Evolutionary conservation across 37 sponge, comb jelly and placozoan species (phyloP).

Genomic region (Spongilla lacustris): DNA sequence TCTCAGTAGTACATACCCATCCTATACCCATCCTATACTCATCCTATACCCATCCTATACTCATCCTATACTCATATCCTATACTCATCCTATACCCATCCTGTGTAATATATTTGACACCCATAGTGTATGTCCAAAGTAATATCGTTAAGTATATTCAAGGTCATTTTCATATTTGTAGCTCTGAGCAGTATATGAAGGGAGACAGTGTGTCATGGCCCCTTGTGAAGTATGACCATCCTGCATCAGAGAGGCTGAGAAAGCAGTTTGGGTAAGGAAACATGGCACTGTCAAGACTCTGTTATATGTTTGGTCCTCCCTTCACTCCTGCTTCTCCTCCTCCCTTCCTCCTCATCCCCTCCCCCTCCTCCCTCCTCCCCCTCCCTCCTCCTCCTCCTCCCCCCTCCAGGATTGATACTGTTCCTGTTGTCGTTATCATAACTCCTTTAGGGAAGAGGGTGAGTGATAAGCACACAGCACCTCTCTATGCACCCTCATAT

Average conservation of each 20-base stretch:
- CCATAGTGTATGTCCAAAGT: not conserved
- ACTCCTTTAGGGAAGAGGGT: not conserved
- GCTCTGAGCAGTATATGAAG: not conserved
- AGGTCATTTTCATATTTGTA: not conserved
- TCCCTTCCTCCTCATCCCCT: not conserved
- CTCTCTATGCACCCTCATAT: no score
- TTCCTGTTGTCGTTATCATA: not conserved
- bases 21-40: no score
- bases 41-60: no score
- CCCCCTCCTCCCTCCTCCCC: not conserved
- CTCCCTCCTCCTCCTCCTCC: not conserved
- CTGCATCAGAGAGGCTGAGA: not conserved
- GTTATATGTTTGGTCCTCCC: not conserved
- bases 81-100: no score
- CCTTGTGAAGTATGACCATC: not conserved
- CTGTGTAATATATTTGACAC: not conserved
- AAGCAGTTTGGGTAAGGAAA: not conserved
- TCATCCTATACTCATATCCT: no score
- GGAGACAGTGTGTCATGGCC: not conserved
- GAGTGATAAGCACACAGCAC: not conserved
- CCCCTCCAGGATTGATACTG: not conserved
- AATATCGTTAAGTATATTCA: no score
- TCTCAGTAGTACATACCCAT: no score
- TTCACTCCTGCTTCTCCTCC: not conserved
- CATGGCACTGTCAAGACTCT: no score